These are phyloP conservation scores for Agrochola macilenta DNA, from an alignment of 2,888 invertebrate species.

Conservation along the genomic window DNA sequence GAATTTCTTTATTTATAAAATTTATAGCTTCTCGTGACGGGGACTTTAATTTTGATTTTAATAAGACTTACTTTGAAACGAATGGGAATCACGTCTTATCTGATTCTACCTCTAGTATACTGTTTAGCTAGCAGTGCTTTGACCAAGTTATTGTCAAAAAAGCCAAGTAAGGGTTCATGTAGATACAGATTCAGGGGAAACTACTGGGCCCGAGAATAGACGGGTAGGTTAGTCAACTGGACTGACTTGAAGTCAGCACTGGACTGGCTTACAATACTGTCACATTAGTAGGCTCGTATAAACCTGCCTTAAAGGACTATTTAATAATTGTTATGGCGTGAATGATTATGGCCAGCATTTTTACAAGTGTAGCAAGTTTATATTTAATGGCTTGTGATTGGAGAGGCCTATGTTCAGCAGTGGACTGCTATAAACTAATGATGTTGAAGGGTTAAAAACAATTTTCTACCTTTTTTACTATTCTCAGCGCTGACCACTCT, in stretches of 20 bases:
- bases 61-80: neutral
- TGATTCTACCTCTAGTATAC: neutral
- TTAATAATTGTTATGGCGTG: neutral
- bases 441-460: neutral
- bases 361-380: conserved; percentile 9
- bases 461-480: neutral
- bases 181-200: too few relatives aligned
- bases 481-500: neutral
- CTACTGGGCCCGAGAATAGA: too few relatives aligned
- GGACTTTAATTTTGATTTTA: neutral
- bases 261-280: too few relatives aligned
- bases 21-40: too few relatives aligned
- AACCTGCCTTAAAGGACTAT: neutral
- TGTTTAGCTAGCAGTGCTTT: conserved; percentile 15
- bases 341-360: conserved; percentile 1
- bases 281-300: too few relatives aligned
- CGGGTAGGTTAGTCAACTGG: too few relatives aligned
- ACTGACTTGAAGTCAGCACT: too few relatives aligned
- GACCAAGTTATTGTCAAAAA: neutral
- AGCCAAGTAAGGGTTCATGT: neutral
- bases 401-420: neutral
- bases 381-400: neutral
- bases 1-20: too few relatives aligned
- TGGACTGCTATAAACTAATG: neutral
- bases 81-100: neutral